Conservation (phyloP, 2,888 invertebrate genomes). For the Frankliniella fusca region DNA sequence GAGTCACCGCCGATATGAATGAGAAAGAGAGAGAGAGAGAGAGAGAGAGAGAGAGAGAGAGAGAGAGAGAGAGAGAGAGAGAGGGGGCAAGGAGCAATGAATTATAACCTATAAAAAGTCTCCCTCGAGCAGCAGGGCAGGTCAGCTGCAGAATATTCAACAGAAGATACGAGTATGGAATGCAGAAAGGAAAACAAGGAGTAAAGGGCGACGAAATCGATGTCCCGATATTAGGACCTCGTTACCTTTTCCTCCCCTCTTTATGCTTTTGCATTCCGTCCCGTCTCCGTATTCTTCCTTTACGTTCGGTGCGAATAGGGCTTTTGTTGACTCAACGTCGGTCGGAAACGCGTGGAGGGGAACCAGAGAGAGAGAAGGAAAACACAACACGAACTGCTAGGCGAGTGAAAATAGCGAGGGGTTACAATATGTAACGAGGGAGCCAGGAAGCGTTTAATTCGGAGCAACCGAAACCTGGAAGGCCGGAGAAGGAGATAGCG, state of each 20-base stretch:
- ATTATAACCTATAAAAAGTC: constrained; percentile 38
- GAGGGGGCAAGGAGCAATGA: constrained; percentile 35
- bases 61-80: constrained; percentile 29
- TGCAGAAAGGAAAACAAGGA: background rate
- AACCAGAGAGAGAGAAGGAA: background rate
- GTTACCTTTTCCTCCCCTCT: constrained; percentile 33
- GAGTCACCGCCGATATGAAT: background rate
- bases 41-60: constrained; percentile 20
- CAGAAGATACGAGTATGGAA: constrained; percentile 13
- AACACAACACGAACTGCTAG: constrained; percentile 30
- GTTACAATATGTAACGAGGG: background rate
- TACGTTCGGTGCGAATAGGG: too few relatives aligned
- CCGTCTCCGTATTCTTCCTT: background rate
- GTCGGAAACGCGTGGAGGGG: background rate
- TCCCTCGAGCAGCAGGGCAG: constrained; percentile 29
- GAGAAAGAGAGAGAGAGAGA: constrained; percentile 32
- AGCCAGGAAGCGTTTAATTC: constrained; percentile 25
- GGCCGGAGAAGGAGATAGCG: background rate
- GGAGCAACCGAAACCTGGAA: constrained; percentile 24
- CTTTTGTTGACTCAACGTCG: constrained; percentile 7
- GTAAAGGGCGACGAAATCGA: background rate
- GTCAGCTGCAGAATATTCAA: background rate
- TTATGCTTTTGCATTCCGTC: background rate
- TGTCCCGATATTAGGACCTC: constrained; percentile 33
- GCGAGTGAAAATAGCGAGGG: constrained; percentile 35